These are phyloP conservation scores for Thamnophis sirtalis DNA, from an alignment of 2,113 vertebrate species.

Conservation along the genomic window DNA sequence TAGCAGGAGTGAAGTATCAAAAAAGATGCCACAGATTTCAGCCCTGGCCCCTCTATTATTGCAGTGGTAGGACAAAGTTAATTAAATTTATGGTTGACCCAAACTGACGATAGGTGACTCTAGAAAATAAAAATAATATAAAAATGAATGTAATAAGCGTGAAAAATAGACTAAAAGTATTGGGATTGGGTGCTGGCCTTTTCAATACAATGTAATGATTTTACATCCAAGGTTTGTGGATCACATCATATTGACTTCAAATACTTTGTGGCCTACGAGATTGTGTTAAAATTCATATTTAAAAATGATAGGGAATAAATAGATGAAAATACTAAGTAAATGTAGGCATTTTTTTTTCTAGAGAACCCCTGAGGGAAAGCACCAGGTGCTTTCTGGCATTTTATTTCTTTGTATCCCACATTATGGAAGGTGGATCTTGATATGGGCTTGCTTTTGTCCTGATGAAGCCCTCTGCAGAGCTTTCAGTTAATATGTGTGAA, in stretches of 20 bases:
- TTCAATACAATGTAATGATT: background rate
- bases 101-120: background rate
- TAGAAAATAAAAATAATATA: background rate
- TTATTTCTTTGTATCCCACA: background rate
- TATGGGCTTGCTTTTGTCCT: background rate
- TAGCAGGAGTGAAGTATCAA: background rate
- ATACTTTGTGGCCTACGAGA: background rate
- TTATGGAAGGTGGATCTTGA: background rate
- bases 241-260: background rate
- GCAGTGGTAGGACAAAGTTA: background rate
- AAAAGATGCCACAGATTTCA: background rate
- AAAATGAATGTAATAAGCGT: background rate
- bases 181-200: background rate
- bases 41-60: background rate
- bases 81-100: background rate
- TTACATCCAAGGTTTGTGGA: background rate
- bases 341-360: background rate
- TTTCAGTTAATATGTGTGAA: conserved; percentile 29
- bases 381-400: background rate
- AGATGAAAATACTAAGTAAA: background rate
- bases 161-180: background rate
- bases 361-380: background rate
- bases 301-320: background rate
- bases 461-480: background rate
- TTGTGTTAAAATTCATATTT: background rate